A percentile compares a stretch with the other conserved stretches of the same genome.
Evolutionary conservation across 2,113 vertebrate species (phyloP).

Genomic region (Proterorhinus semilunaris): DNA sequence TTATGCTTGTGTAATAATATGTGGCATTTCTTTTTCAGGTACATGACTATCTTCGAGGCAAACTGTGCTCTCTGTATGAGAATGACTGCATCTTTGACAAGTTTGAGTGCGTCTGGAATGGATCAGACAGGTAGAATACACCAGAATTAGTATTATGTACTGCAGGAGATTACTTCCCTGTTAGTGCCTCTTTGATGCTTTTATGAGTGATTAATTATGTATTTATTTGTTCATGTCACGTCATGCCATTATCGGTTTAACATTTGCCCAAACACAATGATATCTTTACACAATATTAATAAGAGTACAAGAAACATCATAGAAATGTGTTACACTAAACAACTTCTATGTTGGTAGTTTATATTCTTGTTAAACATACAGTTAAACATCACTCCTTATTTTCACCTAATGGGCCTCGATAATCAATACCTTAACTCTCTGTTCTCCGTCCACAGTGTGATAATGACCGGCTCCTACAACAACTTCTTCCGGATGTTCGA

Average conservation of each 20-base stretch:
- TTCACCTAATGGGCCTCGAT: background rate
- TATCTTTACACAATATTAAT: too few species aligned
- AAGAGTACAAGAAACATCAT: background rate
- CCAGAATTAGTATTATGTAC: too few species aligned
- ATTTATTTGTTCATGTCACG: too few species aligned
- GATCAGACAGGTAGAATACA: constrained; percentile 89
- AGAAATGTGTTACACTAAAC: background rate
- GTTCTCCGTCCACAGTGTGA: constrained; percentile 78
- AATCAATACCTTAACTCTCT: constrained; percentile 5
- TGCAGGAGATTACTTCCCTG: too few species aligned
- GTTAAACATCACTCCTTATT: background rate
- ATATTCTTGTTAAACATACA: background rate
- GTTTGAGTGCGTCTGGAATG: constrained; percentile 97
- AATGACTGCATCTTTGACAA: constrained; percentile 99
- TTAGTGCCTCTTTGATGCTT: too few species aligned
- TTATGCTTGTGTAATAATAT: background rate
- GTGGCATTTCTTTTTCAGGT: constrained; percentile 74
- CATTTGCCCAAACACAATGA: too few species aligned
- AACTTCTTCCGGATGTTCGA: constrained; percentile 99
- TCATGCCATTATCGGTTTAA: too few species aligned
- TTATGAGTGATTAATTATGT: too few species aligned
- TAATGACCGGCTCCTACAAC: constrained; percentile 97
- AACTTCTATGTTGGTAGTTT: background rate
- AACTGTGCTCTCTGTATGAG: constrained; percentile 93
- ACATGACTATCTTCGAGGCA: constrained; percentile 94